phyloP scores from a whole-genome alignment of 2,888 invertebrate genomes.

The Lycaena phlaeas region DNA sequence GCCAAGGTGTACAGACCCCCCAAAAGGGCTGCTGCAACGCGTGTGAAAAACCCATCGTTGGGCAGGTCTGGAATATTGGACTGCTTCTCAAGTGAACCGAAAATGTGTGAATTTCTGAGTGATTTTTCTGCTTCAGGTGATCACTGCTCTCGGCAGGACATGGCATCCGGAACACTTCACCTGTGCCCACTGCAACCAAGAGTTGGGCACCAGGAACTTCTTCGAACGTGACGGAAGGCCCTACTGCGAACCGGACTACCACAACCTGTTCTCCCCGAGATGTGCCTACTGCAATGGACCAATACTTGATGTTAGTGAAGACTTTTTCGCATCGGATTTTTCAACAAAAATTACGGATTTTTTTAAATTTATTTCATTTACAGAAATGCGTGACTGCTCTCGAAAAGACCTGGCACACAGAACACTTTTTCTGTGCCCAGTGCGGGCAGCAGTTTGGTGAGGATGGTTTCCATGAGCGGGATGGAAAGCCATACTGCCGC shows the following conservation, averaged over 20 bases:
- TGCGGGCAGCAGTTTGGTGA: conserved; percentile 98
- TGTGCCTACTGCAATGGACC: conserved; percentile 99
- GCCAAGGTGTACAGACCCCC: conserved; percentile 98
- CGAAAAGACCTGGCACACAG: conserved; percentile 98
- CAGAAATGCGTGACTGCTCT: conserved; percentile 99
- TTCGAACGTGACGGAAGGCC: conserved; percentile 97
- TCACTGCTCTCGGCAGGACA: conserved; percentile 97
- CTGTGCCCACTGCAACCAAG: conserved; percentile 97
- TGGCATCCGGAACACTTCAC: conserved; percentile 99
- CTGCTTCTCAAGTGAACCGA: conserved; percentile 12
- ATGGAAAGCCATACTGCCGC: conserved; percentile 96
- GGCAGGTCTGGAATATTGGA: conserved; percentile 76
- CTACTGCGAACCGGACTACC: conserved; percentile 99
- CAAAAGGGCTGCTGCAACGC: conserved; percentile 99
- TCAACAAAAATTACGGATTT: too few species aligned
- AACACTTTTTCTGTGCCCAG: conserved; percentile 98
- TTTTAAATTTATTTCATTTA: conserved; percentile 33
- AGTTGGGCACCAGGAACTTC: conserved; percentile 97
- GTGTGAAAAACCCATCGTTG: conserved; percentile 99
- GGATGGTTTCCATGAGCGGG: conserved; percentile 97
- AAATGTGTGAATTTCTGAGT: conserved; percentile 7
- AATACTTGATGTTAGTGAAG: conserved; percentile 91
- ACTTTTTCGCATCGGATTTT: too few species aligned
- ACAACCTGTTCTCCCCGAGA: conserved; percentile 97
- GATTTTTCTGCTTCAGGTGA: conserved; percentile 70